Conservation (phyloP, 1,140 invertebrate species). For the Asobara japonica region DNA sequence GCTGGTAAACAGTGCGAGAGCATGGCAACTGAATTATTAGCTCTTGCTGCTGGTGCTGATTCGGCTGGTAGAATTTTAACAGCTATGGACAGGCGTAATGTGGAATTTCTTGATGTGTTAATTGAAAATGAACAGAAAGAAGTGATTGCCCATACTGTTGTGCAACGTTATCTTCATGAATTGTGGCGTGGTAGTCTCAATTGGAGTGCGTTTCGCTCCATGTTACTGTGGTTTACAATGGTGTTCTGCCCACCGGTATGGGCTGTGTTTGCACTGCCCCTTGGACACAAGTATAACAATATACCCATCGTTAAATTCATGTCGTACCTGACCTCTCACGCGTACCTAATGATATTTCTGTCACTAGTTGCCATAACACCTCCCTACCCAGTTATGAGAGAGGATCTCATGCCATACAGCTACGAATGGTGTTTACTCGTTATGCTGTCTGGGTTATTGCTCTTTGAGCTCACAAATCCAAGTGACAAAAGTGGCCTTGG, state of each 20-base stretch:
- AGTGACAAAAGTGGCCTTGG: constrained; percentile 94
- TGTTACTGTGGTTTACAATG: constrained; percentile 91
- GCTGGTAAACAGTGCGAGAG: constrained; percentile 96
- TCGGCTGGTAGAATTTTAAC: constrained; percentile 92
- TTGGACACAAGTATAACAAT: constrained; percentile 95
- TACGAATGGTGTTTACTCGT: constrained; percentile 96
- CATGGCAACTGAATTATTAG: constrained; percentile 96
- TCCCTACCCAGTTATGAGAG: constrained; percentile 81
- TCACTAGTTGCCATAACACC: constrained; percentile 91
- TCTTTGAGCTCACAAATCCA: constrained; percentile 97
- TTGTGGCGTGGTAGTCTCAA: constrained; percentile 95
- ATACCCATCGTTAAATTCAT: constrained; percentile 99
- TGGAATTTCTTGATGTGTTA: constrained; percentile 95
- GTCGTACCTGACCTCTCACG: constrained; percentile 98
- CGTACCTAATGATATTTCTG: constrained; percentile 95
- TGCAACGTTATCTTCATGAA: constrained; percentile 92
- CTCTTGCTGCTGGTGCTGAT: constrained; percentile 92
- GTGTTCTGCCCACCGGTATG: constrained; percentile 94
- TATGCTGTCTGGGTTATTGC: constrained; percentile 94
- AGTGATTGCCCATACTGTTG: constrained; percentile 90
- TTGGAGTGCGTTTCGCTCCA: constrained; percentile 95
- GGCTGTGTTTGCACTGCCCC: constrained; percentile 94
- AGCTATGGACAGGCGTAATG: constrained; percentile 89
- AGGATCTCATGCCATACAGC: constrained; percentile 83
- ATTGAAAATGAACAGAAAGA: constrained; percentile 99